Evolutionary conservation across 2,888 invertebrate genomes (phyloP).

Genomic region (Tortrix viridana): DNA sequence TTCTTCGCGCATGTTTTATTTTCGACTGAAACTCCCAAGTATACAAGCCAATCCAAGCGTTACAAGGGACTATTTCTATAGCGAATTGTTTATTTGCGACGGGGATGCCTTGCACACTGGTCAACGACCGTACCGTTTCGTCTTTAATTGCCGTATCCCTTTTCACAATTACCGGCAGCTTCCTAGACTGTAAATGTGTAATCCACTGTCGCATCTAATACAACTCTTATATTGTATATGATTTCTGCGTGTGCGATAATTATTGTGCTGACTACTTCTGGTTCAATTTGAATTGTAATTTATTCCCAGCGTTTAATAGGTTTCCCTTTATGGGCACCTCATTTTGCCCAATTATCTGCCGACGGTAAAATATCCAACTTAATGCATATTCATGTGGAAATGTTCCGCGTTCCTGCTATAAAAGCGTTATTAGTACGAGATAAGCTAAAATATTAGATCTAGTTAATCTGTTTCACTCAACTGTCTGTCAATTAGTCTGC

Average conservation of each 20-base stretch:
- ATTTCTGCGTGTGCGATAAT: background rate
- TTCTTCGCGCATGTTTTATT: slow-evolving; percentile 2
- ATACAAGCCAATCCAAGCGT: slow-evolving; percentile 6
- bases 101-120: slow-evolving; percentile 51
- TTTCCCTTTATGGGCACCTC: slow-evolving; percentile 50
- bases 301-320: slow-evolving; percentile 46
- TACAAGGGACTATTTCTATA: slow-evolving; percentile 39
- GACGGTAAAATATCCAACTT: slow-evolving; percentile 42
- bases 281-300: slow-evolving; percentile 30
- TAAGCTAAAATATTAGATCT: slow-evolving; percentile 4
- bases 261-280: background rate
- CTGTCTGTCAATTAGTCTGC: slow-evolving; percentile 35
- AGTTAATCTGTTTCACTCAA: slow-evolving; percentile 25
- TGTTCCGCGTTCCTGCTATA: slow-evolving; percentile 33
- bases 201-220: background rate
- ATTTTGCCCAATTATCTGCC: slow-evolving; percentile 52
- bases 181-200: slow-evolving; percentile 11
- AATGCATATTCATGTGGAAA: slow-evolving; percentile 45
- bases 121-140: slow-evolving; percentile 60
- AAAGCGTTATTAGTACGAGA: slow-evolving; percentile 25
- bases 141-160: slow-evolving; percentile 53
- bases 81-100: slow-evolving; percentile 41
- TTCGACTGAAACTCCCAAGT: slow-evolving; percentile 18
- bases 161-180: slow-evolving; percentile 47
- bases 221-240: background rate